Base-by-base conservation (phyloP, 2,888 invertebrate species). In the Oscheius sp. region DNA sequence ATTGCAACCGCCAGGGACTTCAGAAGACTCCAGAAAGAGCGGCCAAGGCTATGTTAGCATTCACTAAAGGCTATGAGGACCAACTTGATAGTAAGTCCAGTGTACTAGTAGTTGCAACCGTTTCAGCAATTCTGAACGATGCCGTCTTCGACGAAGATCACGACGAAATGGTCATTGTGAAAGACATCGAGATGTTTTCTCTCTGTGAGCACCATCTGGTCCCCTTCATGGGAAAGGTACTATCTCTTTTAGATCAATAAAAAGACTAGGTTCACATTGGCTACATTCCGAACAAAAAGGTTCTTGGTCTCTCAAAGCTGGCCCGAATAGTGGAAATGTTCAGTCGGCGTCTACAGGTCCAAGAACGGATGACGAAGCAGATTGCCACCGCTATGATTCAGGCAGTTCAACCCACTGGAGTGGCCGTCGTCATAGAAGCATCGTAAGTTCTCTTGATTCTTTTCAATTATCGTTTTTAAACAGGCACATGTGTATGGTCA, bases 401-500 rank as follows among this genome's bases (percentile, higher is more conserved):
- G 91, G 98, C 98, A 0, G 95, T 99, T 1, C 94, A 96, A 79
- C 99, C 99, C 0, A 93, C 95, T 1, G 99, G 99, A 9, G 99
- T 99, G 0, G 99, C 96, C 1, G 98, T 99, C n/a, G 95, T 99
- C 48, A 94, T 98, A n/a, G 98, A 99, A 90, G 98, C 97, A 92
- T 95, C 95, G 97, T 97, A 93, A 93, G 47, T 42, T 42, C 42
- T 42, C 42, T 21, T 21, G 21, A 21, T 21, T 21, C 21, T 0
- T 21, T 21, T 21, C 21, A 21, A 21, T 21, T 21, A 21, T 21
- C 21, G 21, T 21, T 21, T 21, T 21, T 21, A 21, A 21, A 21
- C 92, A 96, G 96, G 58, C 98, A 99, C 91, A 97, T 99, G 98
- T 99, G 99, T 90, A 99, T 99, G 99, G 97, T 99, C 62, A 99